Conservation (phyloP, 2,888 invertebrate genomes). For the Aproaerema taeniolella region DNA sequence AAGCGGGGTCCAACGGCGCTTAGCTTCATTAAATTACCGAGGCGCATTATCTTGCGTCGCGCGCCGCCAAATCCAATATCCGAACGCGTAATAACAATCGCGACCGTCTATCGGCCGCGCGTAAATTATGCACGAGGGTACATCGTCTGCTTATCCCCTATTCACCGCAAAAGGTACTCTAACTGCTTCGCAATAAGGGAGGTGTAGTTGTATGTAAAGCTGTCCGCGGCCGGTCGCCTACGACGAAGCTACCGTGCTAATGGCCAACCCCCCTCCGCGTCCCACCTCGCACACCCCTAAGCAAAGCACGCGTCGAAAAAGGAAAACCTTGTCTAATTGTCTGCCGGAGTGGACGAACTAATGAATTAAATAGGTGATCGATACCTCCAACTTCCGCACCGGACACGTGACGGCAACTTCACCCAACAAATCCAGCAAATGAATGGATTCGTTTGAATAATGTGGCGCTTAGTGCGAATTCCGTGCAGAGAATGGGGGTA, state of each 20-base stretch:
- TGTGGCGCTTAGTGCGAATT: too few relatives aligned
- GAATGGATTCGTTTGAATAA: background rate
- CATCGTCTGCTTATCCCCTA: conserved; percentile 18
- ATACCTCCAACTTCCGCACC: background rate
- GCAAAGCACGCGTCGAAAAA: conserved; percentile 60
- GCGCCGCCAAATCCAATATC: conserved; percentile 70
- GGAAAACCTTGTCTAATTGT: conserved; percentile 56
- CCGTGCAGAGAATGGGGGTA: too few relatives aligned
- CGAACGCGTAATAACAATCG: conserved; percentile 74
- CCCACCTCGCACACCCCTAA: conserved; percentile 32
- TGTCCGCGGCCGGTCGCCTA: conserved; percentile 51
- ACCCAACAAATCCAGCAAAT: too few relatives aligned
- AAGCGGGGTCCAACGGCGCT: conserved; percentile 11
- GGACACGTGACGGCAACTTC: background rate
- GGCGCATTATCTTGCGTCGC: conserved; percentile 41
- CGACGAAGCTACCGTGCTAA: conserved; percentile 60
- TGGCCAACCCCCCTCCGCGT: conserved; percentile 40
- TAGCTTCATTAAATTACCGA: conserved; percentile 22
- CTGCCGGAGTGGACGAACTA: conserved; percentile 40
- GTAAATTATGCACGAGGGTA: conserved; percentile 69
- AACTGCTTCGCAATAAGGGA: conserved; percentile 25
- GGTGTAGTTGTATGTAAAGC: conserved; percentile 18
- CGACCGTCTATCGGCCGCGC: conserved; percentile 71
- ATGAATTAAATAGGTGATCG: conserved; percentile 28
- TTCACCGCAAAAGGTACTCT: conserved; percentile 29